These are phyloP conservation scores for Encarsia formosa DNA, from an alignment of 2,888 invertebrate species.

Conservation along the genomic window DNA sequence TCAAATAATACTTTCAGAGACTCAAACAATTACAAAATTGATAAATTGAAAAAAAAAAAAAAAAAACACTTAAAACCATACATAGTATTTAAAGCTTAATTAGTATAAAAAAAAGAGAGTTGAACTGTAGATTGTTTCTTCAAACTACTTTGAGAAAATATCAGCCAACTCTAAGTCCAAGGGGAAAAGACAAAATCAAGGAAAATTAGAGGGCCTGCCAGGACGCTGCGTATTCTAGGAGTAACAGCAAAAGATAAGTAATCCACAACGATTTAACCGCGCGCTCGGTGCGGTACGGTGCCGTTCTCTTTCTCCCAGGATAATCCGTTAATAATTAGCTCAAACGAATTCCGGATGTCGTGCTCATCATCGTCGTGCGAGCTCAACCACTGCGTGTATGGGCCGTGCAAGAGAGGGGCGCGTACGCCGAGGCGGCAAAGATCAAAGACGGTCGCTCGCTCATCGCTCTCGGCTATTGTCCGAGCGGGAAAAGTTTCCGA, in stretches of 20 bases:
- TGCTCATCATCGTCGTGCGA: constrained; percentile 4
- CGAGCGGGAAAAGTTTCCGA: constrained; percentile 11
- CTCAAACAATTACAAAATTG: no score
- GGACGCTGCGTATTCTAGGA: neutral
- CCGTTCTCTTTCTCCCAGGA: neutral
- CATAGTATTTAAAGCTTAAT: no score
- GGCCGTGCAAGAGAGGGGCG: no score
- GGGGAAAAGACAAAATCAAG: no score
- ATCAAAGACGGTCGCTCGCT: constrained; percentile 7
- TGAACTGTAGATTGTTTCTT: no score
- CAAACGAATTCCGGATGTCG: constrained; percentile 25
- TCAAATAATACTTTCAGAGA: no score
- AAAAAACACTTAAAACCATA: no score
- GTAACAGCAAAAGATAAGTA: neutral
- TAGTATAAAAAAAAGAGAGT: no score
- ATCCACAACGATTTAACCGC: constrained; percentile 13
- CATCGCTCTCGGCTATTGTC: constrained; percentile 10
- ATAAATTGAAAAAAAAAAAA: no score
- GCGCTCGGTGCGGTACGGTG: neutral
- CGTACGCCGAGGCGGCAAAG: constrained; percentile 1
- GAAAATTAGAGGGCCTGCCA: neutral
- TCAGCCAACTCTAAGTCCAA: no score
- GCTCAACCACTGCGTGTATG: neutral
- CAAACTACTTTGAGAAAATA: no score
- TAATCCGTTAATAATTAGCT: constrained; percentile 29